phyloP scores from a whole-genome alignment of 2,888 invertebrate species.

The Standfussiana lucernea region DNA sequence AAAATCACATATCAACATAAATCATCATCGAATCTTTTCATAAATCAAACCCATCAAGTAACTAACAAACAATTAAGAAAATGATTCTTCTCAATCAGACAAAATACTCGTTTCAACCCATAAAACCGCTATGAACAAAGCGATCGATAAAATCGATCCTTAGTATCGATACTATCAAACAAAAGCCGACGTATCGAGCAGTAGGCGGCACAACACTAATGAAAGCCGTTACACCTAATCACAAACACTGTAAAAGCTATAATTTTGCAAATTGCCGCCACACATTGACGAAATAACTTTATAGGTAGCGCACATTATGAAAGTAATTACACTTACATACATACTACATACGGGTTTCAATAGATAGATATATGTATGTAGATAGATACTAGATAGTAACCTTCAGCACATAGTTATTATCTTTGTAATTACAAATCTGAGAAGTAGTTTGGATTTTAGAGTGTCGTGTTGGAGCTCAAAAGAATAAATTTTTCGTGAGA shows the following conservation, averaged over 20 bases:
- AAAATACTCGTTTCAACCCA: constrained; percentile 21
- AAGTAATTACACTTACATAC: constrained; percentile 71
- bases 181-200: constrained; percentile 52
- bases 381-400: constrained; percentile 12
- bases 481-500: not conserved
- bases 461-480: not conserved
- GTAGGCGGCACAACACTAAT: constrained; percentile 65
- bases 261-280: constrained; percentile 84
- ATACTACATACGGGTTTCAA: constrained; percentile 27
- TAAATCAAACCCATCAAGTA: not conserved
- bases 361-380: not conserved
- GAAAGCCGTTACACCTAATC: constrained; percentile 83
- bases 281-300: constrained; percentile 76
- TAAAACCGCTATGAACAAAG: constrained; percentile 30
- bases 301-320: constrained; percentile 75
- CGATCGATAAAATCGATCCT: constrained; percentile 42
- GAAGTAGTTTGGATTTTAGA: not conserved
- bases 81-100: constrained; percentile 6
- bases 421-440: constrained; percentile 29
- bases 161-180: constrained; percentile 50
- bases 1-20: not conserved
- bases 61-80: constrained; percentile 11
- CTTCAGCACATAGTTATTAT: constrained; percentile 31
- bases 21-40: not conserved
- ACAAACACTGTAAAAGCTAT: constrained; percentile 77